These are phyloP conservation scores for Rhorus exstirpatorius DNA, from an alignment of 2,888 invertebrate genomes.

Conservation along the genomic window DNA sequence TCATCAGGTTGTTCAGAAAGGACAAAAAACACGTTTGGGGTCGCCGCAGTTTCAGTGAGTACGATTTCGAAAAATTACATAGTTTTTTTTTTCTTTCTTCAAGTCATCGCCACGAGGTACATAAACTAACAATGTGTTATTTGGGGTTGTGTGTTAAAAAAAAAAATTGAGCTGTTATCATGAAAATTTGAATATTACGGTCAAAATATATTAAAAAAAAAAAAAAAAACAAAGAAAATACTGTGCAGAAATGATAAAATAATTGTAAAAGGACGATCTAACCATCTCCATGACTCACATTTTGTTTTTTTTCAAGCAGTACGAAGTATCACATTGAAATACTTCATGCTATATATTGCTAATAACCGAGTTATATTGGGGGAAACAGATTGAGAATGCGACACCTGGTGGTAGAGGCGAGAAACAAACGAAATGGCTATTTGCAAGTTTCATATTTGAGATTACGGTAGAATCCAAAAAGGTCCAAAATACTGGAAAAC, in stretches of 20 bases:
- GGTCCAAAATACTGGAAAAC: constrained; percentile 11
- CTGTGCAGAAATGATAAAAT: constrained; percentile 37
- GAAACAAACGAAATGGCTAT: constrained; percentile 10
- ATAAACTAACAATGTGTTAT: constrained; percentile 38
- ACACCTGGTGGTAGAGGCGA: constrained; percentile 10
- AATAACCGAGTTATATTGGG: constrained; percentile 27
- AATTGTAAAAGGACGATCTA: constrained; percentile 40
- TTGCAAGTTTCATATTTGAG: background rate
- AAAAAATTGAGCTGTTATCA: constrained; percentile 17
- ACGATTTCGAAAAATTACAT: constrained; percentile 19
- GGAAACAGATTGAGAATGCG: constrained; percentile 22
- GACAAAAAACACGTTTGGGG: constrained; percentile 18
- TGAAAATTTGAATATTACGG: background rate
- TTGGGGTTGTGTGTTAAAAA: background rate
- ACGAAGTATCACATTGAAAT: constrained; percentile 62
- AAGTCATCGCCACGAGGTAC: constrained; percentile 43
- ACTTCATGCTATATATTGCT: constrained; percentile 45
- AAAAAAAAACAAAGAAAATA: constrained; percentile 35
- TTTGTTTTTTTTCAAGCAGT: constrained; percentile 8
- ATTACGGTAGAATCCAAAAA: background rate
- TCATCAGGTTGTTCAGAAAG: constrained; percentile 47
- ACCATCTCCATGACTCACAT: constrained; percentile 26
- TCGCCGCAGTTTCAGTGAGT: constrained; percentile 19
- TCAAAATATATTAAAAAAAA: background rate
- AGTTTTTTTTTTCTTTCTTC: constrained; percentile 6